Base-by-base conservation (phyloP, 2,113 vertebrate species). In the Natator depressus region DNA sequence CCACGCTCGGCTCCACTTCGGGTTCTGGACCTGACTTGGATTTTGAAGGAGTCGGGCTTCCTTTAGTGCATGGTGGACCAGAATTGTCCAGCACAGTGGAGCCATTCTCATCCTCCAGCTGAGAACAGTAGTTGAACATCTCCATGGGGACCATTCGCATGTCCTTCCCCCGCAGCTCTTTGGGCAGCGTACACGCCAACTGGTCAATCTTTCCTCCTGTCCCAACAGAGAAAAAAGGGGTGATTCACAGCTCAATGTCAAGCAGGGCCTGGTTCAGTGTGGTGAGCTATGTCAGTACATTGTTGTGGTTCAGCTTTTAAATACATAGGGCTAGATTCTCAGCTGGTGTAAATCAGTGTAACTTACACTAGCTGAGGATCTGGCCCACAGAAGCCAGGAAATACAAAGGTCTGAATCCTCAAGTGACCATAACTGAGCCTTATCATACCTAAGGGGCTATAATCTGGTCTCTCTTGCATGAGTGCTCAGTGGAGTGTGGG, bases 91-190 rank as follows among this genome's bases (percentile, higher is more conserved):
- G 98, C 59, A 98, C 98, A 0, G 98, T 97, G 0, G 98, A 98
- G 93, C 97, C 99, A 50, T 99, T 99, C 96, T 99, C 99, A 11
- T 99, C 99, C 51, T 99, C 99, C 85, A 99, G 96, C 95, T 99
- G 99, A 85, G 99, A 99, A 96, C 99, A 99, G 97, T 99, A 99
- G 98, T 99, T 99, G 97, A 99, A 99, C 99, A 99, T 99, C 98
- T 99, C 99, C 98, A 99, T 98, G 9, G 99, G 99, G 88, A 99
- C 99, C 82, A 98, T 97, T 1, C 99, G 98, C 98, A 99, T 99
- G 97, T 99, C 99, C 96, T 99, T 99, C 76, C 99, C 99, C 94
- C 99, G 98, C 97, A 99, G 99, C 94, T 99, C 99, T 97, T 99
- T 99, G 29, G 99, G 99, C 42, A 99, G 98, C 46, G 99, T 99